phyloP scores from a whole-genome alignment of 2,797 vertebrate species.

The Poecilia wingei region DNA sequence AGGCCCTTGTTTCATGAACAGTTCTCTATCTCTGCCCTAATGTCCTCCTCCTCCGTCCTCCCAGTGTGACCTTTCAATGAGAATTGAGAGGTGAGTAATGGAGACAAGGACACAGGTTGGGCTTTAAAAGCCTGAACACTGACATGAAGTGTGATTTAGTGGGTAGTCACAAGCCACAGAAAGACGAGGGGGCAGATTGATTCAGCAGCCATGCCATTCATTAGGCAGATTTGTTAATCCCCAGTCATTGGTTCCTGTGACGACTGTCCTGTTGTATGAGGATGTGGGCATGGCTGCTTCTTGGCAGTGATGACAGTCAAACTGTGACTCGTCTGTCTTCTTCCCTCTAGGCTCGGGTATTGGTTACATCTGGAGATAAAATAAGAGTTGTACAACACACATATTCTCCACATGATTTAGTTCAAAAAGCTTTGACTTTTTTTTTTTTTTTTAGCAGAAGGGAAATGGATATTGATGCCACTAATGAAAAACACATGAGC shows the following conservation, averaged over 20 bases:
- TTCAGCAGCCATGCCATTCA: constrained; percentile 57
- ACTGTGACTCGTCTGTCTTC: constrained; percentile 43
- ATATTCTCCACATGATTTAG: neutral
- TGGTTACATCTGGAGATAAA: constrained; percentile 42
- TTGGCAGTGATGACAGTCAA: constrained; percentile 81
- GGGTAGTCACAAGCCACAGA: constrained; percentile 61
- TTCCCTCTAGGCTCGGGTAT: constrained; percentile 26
- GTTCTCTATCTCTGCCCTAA: constrained; percentile 23
- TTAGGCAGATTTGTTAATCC: constrained; percentile 65
- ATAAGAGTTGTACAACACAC: neutral
- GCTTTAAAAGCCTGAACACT: constrained; percentile 58
- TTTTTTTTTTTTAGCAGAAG: neutral
- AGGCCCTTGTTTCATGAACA: constrained; percentile 15
- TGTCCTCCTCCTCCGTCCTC: constrained; percentile 31
- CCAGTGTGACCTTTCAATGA: constrained; percentile 48
- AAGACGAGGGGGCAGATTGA: constrained; percentile 39
- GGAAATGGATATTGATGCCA: constrained; percentile 18
- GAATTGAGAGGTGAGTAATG: constrained; percentile 70
- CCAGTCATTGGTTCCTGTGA: constrained; percentile 67
- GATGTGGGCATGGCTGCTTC: constrained; percentile 82
- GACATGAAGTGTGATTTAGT: constrained; percentile 68
- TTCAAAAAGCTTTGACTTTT: neutral
- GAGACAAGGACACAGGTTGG: constrained; percentile 59
- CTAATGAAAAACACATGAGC: constrained; percentile 26
- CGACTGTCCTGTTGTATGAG: constrained; percentile 84